phyloP scores from a whole-genome alignment of 2,888 invertebrate species.

The Caenorhabditis japonica region DNA sequence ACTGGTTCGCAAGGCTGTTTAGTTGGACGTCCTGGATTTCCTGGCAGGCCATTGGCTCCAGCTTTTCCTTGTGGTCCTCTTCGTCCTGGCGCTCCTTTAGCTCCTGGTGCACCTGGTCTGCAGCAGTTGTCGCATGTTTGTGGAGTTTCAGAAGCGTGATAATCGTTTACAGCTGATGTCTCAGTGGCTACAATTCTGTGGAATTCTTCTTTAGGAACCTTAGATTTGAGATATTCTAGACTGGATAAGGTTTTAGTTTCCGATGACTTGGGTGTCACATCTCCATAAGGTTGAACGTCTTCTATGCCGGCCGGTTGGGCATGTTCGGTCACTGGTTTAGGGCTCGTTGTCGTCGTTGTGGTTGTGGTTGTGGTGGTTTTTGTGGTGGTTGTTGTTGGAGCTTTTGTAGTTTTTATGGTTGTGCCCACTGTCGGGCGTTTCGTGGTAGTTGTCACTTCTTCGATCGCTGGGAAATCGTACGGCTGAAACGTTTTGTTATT shows the following conservation, averaged over 20 bases:
- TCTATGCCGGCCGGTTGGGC: slow-evolving; percentile 10
- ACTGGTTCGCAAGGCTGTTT: slow-evolving; percentile 36
- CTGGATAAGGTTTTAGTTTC: too few relatives aligned
- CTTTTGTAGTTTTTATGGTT: slow-evolving; percentile 23
- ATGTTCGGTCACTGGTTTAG: neutral
- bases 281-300: slow-evolving; percentile 32
- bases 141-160: neutral
- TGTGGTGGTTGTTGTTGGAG: slow-evolving; percentile 26
- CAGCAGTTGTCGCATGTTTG: slow-evolving; percentile 44
- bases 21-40: slow-evolving; percentile 46
- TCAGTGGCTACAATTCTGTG: slow-evolving; percentile 18
- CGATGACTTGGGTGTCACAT: too few relatives aligned
- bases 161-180: slow-evolving; percentile 6
- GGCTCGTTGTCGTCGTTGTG: slow-evolving; percentile 9
- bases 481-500: slow-evolving; percentile 46
- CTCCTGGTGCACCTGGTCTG: slow-evolving; percentile 42
- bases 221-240: too few relatives aligned
- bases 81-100: slow-evolving; percentile 46
- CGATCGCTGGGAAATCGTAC: slow-evolving; percentile 31
- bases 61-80: slow-evolving; percentile 50
- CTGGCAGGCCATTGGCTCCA: slow-evolving; percentile 52
- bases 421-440: slow-evolving; percentile 20
- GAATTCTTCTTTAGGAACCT: too few relatives aligned
- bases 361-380: slow-evolving; percentile 17
- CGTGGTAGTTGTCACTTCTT: slow-evolving; percentile 16